phyloP scores from a whole-genome alignment of 2,113 vertebrate species.

The Carlito syrichta region DNA sequence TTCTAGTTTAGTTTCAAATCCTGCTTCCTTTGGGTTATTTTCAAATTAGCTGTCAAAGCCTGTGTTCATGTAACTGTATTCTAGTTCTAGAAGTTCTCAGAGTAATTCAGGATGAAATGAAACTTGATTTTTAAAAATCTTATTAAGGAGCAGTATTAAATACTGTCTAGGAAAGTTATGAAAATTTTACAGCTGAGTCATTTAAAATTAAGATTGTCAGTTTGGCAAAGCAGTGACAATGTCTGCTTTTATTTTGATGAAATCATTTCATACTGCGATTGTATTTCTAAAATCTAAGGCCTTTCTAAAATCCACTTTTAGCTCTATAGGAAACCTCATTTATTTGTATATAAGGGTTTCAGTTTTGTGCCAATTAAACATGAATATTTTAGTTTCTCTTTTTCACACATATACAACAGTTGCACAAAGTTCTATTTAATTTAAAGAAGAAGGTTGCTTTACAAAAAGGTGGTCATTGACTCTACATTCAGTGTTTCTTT shows the following conservation, averaged over 20 bases:
- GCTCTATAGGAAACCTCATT: not conserved
- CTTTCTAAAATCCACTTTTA: constrained; percentile 21
- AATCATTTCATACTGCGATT: not conserved
- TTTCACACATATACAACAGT: not conserved
- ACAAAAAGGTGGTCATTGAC: constrained; percentile 15
- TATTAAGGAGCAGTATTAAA: too few relatives aligned
- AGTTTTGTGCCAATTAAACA: not conserved
- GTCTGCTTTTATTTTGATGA: not conserved
- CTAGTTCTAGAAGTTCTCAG: constrained; percentile 31
- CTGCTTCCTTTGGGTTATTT: constrained; percentile 36
- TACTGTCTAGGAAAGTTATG: not conserved
- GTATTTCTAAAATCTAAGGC: not conserved
- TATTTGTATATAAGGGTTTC: not conserved
- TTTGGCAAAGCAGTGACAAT: constrained; percentile 1
- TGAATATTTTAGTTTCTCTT: not conserved
- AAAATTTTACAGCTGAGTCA: constrained; percentile 26
- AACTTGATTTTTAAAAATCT: too few relatives aligned
- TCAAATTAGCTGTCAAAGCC: constrained; percentile 28
- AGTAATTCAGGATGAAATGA: constrained; percentile 29
- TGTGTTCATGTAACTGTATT: not conserved
- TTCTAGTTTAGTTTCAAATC: constrained; percentile 39
- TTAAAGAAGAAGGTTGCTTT: not conserved
- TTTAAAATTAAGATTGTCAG: constrained; percentile 42
- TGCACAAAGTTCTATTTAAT: constrained; percentile 16
- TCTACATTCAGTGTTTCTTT: not conserved